Base-by-base conservation (phyloP, 53 echinoderm and acorn worm species). In the Arbacia lixula region DNA sequence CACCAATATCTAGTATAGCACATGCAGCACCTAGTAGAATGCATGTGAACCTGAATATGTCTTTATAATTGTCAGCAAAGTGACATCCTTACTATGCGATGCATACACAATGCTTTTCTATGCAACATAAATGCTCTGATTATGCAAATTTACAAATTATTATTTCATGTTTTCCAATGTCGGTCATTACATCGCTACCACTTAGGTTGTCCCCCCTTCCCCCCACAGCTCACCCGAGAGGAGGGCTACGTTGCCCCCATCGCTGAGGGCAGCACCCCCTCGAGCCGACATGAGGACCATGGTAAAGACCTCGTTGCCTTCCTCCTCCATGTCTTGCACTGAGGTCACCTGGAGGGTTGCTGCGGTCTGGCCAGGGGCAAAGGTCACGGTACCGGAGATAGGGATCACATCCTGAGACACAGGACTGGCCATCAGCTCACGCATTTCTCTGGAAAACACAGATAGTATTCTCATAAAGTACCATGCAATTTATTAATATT, bases 391-490 rank as follows among this genome's bases (percentile, higher is more conserved):
- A 4, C 94, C 99, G 25, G 95, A 95, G 53, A 89, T 92, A 16
- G 86, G 87, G 16, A 71, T 84, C 66, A 95, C 83, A 85, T 99
- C 99, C n/a, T 81, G 68, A 38, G 52, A 58, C 17, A 92, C 90
- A 27, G 99, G 99, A 3, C 72, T 46, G 66, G 77, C 86, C 83
- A 75, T 90, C 17, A 95, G 88, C 72, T 99, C 99, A 39, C 36
- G 56, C 29, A 99, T 92, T 60, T 99, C 99, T 73, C 97, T 96
- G 82, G 1, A 66, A 63, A 5, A 64, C 35, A 61, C n/a, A n/a
- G n/a, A n/a, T n/a, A n/a, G n/a, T n/a, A n/a, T n/a, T n/a, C n/a
- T n/a, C n/a, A n/a, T n/a, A n/a, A n/a, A n/a, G n/a, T n/a, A 14
- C 19, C 19, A 51, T 51, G 19, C 12, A 14, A 51, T 51, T 51